phyloP scores from a whole-genome alignment of 2,888 invertebrate species.

The Phrixothrix hirtus region DNA sequence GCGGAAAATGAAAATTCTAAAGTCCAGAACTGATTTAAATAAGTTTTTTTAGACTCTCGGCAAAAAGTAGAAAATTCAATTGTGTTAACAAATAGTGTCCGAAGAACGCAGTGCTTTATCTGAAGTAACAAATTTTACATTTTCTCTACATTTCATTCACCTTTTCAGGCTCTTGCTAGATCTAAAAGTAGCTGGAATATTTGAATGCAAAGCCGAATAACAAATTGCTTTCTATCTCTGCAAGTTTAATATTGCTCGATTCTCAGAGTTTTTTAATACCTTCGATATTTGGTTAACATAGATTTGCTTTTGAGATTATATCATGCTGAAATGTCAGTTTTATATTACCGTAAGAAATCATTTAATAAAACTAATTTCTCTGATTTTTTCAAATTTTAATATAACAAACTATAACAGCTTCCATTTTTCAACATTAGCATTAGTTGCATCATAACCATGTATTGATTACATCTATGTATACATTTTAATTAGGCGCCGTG shows the following conservation, averaged over 20 bases:
- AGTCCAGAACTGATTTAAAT: not conserved
- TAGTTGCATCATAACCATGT: too few relatives aligned
- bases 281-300: constrained; percentile 2
- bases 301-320: not conserved
- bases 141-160: not conserved
- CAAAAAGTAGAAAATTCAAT: not conserved
- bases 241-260: constrained; percentile 3
- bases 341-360: too few relatives aligned
- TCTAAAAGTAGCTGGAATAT: not conserved
- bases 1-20: too few relatives aligned
- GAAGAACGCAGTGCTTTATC: not conserved
- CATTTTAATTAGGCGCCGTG: constrained; percentile 34
- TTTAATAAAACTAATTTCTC: too few relatives aligned
- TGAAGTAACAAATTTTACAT: not conserved
- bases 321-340: too few relatives aligned
- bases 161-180: not conserved
- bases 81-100: not conserved
- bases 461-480: too few relatives aligned
- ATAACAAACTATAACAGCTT: too few relatives aligned
- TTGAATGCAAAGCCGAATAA: not conserved
- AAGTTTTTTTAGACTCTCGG: not conserved
- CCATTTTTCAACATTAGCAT: too few relatives aligned
- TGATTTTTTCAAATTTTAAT: too few relatives aligned
- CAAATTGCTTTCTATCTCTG: constrained; percentile 7
- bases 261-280: constrained; percentile 4